Conservation (phyloP, 2,113 vertebrate genomes). For the Mandrillus leucophaeus region DNA sequence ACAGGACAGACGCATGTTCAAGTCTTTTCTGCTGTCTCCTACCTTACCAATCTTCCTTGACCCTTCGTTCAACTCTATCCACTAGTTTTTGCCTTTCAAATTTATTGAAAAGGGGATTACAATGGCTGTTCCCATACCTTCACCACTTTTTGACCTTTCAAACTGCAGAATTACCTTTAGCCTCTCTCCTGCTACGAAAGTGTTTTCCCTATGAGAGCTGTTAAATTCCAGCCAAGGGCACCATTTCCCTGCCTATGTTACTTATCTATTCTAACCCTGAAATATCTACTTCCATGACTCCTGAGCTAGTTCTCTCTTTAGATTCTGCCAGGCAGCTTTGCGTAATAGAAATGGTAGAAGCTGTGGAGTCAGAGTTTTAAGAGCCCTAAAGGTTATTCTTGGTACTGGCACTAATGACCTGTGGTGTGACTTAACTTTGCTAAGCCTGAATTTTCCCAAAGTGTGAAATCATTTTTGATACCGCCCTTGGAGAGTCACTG, state of each 20-base stretch:
- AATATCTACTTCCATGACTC: not conserved
- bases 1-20: not conserved
- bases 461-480: not conserved
- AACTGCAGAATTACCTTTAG: not conserved
- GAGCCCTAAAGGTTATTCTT: not conserved
- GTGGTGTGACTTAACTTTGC: not conserved
- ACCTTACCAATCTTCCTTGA: not conserved
- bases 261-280: not conserved
- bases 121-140: not conserved
- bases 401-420: not conserved
- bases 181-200: not conserved
- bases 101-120: not conserved
- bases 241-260: fast-evolving
- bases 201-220: not conserved
- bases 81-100: not conserved
- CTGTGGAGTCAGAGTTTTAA: not conserved
- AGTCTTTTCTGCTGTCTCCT: not conserved
- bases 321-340: not conserved
- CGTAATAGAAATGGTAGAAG: not conserved
- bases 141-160: not conserved
- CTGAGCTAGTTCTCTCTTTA: not conserved
- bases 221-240: not conserved
- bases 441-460: not conserved
- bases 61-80: not conserved
- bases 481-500: fast-evolving